These are phyloP conservation scores for Tyto alba DNA, from an alignment of 2,113 vertebrate species.

Conservation along the genomic window DNA sequence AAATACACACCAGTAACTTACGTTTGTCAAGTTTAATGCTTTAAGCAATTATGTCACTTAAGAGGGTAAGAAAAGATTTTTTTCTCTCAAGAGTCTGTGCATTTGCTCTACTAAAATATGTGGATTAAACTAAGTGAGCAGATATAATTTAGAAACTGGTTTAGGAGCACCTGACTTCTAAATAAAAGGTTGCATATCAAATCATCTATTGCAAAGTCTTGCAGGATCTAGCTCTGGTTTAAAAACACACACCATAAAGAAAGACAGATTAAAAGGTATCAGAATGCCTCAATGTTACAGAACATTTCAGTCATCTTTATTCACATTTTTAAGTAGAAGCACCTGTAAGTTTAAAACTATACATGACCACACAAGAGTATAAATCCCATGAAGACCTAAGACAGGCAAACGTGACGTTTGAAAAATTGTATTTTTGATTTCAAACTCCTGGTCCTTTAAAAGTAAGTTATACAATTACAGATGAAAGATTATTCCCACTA, in stretches of 20 bases:
- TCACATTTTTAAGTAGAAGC: not conserved
- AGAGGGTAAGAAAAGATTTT: not conserved
- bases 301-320: not conserved
- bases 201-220: not conserved
- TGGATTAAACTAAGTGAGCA: not conserved
- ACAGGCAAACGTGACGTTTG: not conserved
- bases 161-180: not conserved
- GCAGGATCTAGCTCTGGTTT: not conserved
- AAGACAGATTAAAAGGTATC: not conserved
- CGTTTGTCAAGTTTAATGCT: not conserved
- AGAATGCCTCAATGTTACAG: not conserved
- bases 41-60: not conserved
- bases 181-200: not conserved
- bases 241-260: not conserved
- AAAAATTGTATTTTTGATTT: not conserved
- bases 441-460: not conserved
- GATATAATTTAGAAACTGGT: not conserved
- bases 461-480: not conserved
- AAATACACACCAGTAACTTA: not conserved
- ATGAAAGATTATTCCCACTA: not conserved
- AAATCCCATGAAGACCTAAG: not conserved
- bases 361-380: not conserved
- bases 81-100: not conserved
- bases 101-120: not conserved
- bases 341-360: not conserved